phyloP scores from a whole-genome alignment of 2,797 vertebrate genomes.

The Peromyscus aztecus region DNA sequence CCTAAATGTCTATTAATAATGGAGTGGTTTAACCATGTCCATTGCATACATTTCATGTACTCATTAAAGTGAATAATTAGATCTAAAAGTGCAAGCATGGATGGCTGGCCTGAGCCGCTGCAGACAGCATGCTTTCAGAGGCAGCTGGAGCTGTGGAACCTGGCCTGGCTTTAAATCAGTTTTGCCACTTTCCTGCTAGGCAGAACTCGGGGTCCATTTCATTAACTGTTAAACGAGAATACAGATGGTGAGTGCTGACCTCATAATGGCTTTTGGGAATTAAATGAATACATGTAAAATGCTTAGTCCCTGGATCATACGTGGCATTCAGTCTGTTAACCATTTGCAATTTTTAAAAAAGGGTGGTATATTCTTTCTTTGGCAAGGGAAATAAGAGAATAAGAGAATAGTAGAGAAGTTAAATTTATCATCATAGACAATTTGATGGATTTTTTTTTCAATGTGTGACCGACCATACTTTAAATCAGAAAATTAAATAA shows the following conservation, averaged over 20 bases:
- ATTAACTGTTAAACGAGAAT: constrained; percentile 30
- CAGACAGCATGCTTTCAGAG: not conserved
- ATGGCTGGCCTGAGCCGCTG: not conserved
- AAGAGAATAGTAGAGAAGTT: not conserved
- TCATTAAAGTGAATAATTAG: not conserved
- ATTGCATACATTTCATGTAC: not conserved
- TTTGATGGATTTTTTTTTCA: not conserved
- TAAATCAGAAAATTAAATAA: constrained; percentile 9
- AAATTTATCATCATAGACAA: not conserved
- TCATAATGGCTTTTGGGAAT: constrained; percentile 19
- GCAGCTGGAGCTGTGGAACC: not conserved
- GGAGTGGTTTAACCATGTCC: not conserved
- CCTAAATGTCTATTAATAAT: not conserved
- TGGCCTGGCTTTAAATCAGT: not conserved
- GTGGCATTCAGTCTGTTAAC: not conserved
- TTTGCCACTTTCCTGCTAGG: not conserved
- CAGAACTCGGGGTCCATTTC: constrained; percentile 2
- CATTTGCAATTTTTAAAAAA: constrained; percentile 42
- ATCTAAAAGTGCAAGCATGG: not conserved
- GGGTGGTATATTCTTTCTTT: constrained; percentile 23
- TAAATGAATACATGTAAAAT: constrained; percentile 16
- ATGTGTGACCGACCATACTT: not conserved
- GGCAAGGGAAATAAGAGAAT: not conserved
- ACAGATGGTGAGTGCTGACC: not conserved
- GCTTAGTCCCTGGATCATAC: not conserved